Conservation (phyloP, 1,140 invertebrate genomes). For the Plectrocnemia conspersa region DNA sequence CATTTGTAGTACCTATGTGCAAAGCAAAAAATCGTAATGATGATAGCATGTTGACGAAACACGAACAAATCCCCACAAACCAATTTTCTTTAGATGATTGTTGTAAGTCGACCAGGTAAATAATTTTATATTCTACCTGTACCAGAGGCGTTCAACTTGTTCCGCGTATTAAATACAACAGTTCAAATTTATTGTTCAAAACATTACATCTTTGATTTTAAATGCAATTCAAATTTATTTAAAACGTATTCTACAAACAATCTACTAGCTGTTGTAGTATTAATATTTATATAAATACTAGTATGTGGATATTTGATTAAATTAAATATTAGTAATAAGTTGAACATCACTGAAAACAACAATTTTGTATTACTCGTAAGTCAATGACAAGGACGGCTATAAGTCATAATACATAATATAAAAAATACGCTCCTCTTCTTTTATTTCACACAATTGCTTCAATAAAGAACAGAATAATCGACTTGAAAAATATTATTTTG, state of each 20-base stretch:
- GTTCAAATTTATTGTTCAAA: too few relatives aligned
- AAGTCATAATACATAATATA: constrained; percentile 7
- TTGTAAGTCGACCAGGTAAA: constrained; percentile 23
- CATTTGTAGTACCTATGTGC: too few relatives aligned
- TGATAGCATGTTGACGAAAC: constrained; percentile 26
- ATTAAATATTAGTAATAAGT: neutral
- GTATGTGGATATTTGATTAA: neutral
- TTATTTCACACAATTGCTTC: neutral
- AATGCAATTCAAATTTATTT: too few relatives aligned
- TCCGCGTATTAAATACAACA: too few relatives aligned
- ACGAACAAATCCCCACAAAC: constrained; percentile 23
- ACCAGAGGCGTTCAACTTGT: constrained; percentile 7
- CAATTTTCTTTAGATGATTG: constrained; percentile 24
- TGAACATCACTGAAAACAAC: neutral
- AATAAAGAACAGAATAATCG: too few relatives aligned
- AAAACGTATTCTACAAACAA: too few relatives aligned
- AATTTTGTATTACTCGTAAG: constrained; percentile 18
- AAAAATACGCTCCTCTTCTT: neutral
- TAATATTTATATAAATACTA: neutral
- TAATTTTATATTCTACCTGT: constrained; percentile 14
- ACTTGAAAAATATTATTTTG: too few relatives aligned
- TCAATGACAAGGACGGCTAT: constrained; percentile 23
- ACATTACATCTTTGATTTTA: too few relatives aligned
- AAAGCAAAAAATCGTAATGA: constrained; percentile 13
- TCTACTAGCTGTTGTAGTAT: neutral